Evolutionary conservation across 1,140 invertebrate genomes (phyloP).

Genomic region (Drosophila serrata): DNA sequence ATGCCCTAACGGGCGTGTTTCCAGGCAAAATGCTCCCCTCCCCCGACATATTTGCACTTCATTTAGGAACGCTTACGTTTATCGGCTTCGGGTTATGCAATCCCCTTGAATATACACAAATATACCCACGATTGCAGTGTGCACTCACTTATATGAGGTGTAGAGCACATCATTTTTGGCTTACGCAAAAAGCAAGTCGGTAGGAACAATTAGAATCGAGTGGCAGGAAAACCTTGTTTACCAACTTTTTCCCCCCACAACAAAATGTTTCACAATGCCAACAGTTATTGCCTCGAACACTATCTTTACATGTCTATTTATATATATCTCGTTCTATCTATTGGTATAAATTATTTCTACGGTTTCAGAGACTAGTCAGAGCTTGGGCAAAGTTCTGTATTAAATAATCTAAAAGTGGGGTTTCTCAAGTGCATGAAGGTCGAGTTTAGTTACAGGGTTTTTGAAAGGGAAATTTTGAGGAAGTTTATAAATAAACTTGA

Average conservation of each 20-base stretch:
- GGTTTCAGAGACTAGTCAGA: neutral
- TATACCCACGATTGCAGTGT: conserved; percentile 19
- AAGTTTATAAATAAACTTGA: neutral
- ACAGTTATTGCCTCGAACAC: conserved; percentile 8
- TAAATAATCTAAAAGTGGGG: conserved; percentile 7
- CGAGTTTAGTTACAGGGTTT: conserved; percentile 3
- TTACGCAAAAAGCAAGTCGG: conserved; percentile 64
- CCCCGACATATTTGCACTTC: conserved; percentile 60
- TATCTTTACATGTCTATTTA: neutral
- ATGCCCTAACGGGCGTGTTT: conserved; percentile 5
- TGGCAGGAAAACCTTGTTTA: conserved; percentile 45
- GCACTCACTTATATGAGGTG: conserved; percentile 53
- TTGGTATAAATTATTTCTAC: conserved; percentile 5
- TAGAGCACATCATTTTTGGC: conserved; percentile 65
- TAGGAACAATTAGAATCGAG: conserved; percentile 40
- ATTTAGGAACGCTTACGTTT: conserved; percentile 66
- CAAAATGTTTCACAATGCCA: conserved; percentile 41
- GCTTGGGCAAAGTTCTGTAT: conserved; percentile 6
- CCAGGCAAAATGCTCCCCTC: neutral
- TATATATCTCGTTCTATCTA: neutral
- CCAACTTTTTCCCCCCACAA: conserved; percentile 18
- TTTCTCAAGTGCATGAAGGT: conserved; percentile 41
- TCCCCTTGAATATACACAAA: conserved; percentile 17
- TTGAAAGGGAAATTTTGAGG: conserved; percentile 9
- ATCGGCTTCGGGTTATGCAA: conserved; percentile 71